Conservation (phyloP, 1,140 invertebrate species). For the Tyrophagus putrescentiae region DNA sequence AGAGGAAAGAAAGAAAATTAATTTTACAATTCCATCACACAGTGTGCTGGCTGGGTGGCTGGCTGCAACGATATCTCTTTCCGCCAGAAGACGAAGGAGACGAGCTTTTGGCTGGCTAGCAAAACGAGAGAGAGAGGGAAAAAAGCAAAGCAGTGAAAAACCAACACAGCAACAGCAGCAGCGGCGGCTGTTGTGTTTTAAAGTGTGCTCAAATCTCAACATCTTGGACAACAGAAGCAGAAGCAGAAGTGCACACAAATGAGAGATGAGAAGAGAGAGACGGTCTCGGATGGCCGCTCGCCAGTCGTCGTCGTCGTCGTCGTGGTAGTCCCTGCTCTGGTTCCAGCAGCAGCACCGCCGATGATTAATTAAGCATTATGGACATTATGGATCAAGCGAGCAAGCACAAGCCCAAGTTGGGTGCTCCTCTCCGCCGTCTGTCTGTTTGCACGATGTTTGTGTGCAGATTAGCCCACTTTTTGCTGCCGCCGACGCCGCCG, state of each 20-base stretch:
- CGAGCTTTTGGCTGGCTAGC: too few species aligned
- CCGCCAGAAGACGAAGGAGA: too few species aligned
- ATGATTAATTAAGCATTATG: slow-evolving; percentile 16
- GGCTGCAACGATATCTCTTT: too few species aligned
- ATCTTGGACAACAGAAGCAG: not conserved
- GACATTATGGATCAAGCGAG: slow-evolving; percentile 10
- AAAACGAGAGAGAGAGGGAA: too few species aligned
- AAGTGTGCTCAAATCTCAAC: not conserved
- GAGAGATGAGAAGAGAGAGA: too few species aligned
- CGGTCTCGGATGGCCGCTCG: not conserved
- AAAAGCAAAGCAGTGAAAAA: too few species aligned
- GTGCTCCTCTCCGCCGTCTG: not conserved
- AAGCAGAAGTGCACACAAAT: too few species aligned
- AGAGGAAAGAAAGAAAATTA: too few species aligned
- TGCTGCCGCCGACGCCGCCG: too few species aligned
- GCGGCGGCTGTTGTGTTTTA: not conserved
- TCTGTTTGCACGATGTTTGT: too few species aligned
- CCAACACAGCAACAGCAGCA: not conserved
- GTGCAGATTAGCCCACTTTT: slow-evolving; percentile 8
- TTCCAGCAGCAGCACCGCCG: not conserved
- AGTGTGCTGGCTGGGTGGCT: too few species aligned
- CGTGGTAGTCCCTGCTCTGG: not conserved
- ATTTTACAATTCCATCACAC: too few species aligned
- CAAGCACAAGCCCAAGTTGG: not conserved
- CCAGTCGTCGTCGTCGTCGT: not conserved